Evolutionary conservation across 2,888 invertebrate species (phyloP), one percentile per base, ranked within the genome.

Genomic region (Acanthacorydalis orientalis): DNA sequence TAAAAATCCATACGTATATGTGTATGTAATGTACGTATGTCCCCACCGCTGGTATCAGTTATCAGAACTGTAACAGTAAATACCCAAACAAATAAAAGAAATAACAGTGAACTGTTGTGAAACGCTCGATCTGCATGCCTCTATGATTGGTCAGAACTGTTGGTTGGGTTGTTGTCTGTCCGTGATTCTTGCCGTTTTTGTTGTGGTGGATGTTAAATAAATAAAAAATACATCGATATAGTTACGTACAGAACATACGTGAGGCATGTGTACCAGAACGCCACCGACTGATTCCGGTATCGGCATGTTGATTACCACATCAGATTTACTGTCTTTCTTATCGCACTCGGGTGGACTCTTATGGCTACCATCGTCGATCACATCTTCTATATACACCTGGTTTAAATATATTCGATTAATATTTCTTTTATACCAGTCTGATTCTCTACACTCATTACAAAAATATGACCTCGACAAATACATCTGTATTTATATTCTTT

Each of bases 241-340:
- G 38, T 35, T 47, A 47, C 67, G 64, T 68, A 68, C 74, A 69
- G 73, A 74, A 78, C 83, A 73, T 72, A 89, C 89, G 74, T 89
- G 88, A 55, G 89, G 89, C 89, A 90, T 89, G 64, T 89, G 87
- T 55, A 87, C 89, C 59, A 91, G 74, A 53, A 89, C 87, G 48
- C 87, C 88, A 53, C 88, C 86, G 49, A 89, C 83, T 31, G 79
- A 83, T 63, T 86, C 86, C 44, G 80, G 76, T 55, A 77, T 73
- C 43, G 76, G 77, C 72, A 75, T 74, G 57, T 69, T 74, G 58
- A 75, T 66, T 11, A 74, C 72, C 23, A 73, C 72, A 58, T 80
- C 79, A 9, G 77, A 69, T 56, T 78, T 78, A 1, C 73, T 67
- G 42, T 78, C 73, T 57, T 79, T 80, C 55, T 78, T 78, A 47